Percentiles rank a stretch among this genome's conserved stretches.
Evolutionary conservation across 2,888 invertebrate genomes (phyloP).

Genomic region (Drosophila meridiana): DNA sequence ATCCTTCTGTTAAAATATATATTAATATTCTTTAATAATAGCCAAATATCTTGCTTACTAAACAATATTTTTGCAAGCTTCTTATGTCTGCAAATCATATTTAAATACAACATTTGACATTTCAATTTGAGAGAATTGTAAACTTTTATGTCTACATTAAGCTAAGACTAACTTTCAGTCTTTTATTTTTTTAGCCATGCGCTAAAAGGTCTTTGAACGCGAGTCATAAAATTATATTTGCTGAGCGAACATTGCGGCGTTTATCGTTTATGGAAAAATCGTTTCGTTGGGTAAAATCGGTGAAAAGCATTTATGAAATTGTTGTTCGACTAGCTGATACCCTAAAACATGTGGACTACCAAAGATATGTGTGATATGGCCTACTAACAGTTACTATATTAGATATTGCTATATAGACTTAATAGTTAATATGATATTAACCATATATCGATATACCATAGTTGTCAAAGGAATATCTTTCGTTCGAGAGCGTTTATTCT

Average conservation of each 20-base stretch:
- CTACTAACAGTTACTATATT: too few species aligned
- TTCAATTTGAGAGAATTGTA: slow-evolving; percentile 5
- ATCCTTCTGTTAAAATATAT: neutral
- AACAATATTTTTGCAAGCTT: neutral
- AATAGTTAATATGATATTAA: too few species aligned
- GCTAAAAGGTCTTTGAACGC: slow-evolving; percentile 6
- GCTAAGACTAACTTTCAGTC: neutral
- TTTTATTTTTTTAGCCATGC: slow-evolving; percentile 4
- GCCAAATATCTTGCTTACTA: neutral
- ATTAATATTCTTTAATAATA: neutral
- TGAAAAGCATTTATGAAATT: neutral
- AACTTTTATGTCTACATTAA: slow-evolving; percentile 14
- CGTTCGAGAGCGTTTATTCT: neutral
- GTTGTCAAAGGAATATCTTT: neutral
- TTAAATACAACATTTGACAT: slow-evolving; percentile 9
- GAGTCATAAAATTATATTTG: slow-evolving; percentile 10
- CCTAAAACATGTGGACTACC: neutral
- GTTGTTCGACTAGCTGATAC: neutral
- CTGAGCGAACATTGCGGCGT: slow-evolving; percentile 5
- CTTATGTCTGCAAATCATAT: slow-evolving; percentile 1
- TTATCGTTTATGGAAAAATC: slow-evolving; percentile 13
- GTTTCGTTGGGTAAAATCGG: slow-evolving; percentile 2
- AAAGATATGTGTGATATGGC: neutral
- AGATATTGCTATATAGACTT: neutral
- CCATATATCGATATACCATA: too few species aligned